Evolutionary conservation across 1,140 invertebrate species (phyloP).

Genomic region (Rhynchophorus ferrugineus): DNA sequence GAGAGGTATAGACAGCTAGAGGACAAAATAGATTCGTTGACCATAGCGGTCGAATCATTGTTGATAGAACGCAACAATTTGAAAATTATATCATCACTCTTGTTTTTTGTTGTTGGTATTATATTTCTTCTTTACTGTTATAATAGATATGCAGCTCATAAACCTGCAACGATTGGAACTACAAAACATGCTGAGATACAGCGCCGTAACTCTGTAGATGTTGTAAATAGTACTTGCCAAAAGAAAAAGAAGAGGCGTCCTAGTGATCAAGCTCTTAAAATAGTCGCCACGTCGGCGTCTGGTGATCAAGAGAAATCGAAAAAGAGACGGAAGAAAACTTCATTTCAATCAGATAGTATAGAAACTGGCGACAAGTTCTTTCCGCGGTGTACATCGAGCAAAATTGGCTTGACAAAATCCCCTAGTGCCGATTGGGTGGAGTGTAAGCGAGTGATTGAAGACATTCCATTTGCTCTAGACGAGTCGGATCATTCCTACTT

Average conservation of each 20-base stretch:
- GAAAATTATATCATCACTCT: slow-evolving; percentile 52
- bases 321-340: slow-evolving; percentile 42
- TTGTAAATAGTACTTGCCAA: slow-evolving; percentile 40
- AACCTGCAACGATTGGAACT: slow-evolving; percentile 26
- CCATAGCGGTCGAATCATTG: slow-evolving; percentile 47
- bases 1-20: slow-evolving; percentile 62
- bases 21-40: slow-evolving; percentile 55
- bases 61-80: slow-evolving; percentile 58
- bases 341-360: slow-evolving; percentile 26
- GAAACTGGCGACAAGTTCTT: slow-evolving; percentile 35
- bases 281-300: slow-evolving; percentile 30
- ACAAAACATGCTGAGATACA: slow-evolving; percentile 36
- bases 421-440: slow-evolving; percentile 25
- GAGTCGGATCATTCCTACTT: slow-evolving; percentile 35
- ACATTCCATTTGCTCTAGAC: slow-evolving; percentile 36
- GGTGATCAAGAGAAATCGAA: slow-evolving; percentile 32
- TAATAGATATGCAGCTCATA: slow-evolving; percentile 9
- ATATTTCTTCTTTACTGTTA: slow-evolving; percentile 23
- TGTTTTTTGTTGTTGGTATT: slow-evolving; percentile 9
- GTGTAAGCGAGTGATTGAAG: slow-evolving; percentile 27
- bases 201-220: slow-evolving; percentile 54
- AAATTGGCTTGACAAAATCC: slow-evolving; percentile 17
- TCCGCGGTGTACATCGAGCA: slow-evolving; percentile 12
- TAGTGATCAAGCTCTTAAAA: slow-evolving; percentile 69
- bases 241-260: slow-evolving; percentile 55